Base-by-base conservation (phyloP, 2,888 invertebrate genomes). In the Cryptus armator region DNA sequence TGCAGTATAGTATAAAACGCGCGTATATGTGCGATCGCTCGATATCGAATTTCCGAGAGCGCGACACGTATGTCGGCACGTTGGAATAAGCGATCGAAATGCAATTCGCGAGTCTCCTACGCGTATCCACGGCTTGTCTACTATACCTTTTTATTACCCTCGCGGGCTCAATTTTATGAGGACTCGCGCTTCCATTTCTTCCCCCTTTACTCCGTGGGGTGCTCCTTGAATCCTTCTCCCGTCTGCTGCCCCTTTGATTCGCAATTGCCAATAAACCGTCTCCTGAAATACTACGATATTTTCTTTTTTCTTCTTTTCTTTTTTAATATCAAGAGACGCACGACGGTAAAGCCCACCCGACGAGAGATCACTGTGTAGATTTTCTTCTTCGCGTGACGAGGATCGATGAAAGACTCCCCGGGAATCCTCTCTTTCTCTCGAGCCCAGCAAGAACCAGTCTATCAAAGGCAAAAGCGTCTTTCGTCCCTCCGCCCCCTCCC, bases 81-180 rank as follows among this genome's bases (percentile, higher is more conserved):
- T 44, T 78, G 77, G 48, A 77, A 79, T 24, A 56, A 70, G n/a
- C 72, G 84, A 78, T 78, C 56, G 77, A 78, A 77, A 56, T 29
- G 77, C 76, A 72, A 77, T 81, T 84, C 81, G 84, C 51, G 62
- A 81, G 66, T 72, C 56, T 66, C 46, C 74, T 32, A 56, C 70
- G 68, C 64, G 62, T 56, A 78, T 81, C 84, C 79, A 56, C 76
- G 86, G 88, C 90, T 90, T 89, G 88, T 90, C 87, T 83, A 84
- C 77, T 79, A 72, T 64, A 59, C 75, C 66, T 82, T 84, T 90
- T 91, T 90, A 91, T 90, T 90, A 90, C 86, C 84, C 88, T 89
- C 88, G 72, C 85, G 88, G 89, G 89, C 84, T 89, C 89, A 88
- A 90, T 90, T 90, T 90, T 88, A 87, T 83, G 86, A 85, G 87